A percentile compares a stretch with the other conserved stretches of the same genome.
Evolutionary conservation across 2,888 invertebrate genomes (phyloP).

Genomic region (Heliothis peltigera): DNA sequence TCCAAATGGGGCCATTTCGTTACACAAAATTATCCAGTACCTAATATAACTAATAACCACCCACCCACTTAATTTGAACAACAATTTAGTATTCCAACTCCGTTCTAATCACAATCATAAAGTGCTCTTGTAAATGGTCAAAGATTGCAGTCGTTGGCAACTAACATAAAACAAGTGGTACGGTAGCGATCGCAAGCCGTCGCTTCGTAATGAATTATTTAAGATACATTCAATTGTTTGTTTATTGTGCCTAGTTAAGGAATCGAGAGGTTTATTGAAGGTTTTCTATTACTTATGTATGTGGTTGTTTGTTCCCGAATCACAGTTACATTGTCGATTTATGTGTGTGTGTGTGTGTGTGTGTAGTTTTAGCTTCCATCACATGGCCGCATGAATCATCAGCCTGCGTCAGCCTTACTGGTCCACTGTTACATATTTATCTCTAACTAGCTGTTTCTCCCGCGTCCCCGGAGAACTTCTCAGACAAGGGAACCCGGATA

Average conservation of each 20-base stretch:
- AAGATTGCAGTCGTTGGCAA: constrained; percentile 43
- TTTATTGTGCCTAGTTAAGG: constrained; percentile 36
- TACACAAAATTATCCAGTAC: neutral
- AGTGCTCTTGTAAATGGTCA: constrained; percentile 45
- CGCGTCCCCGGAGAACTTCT: too few relatives aligned
- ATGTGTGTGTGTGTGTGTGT: too few relatives aligned
- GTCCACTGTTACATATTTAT: too few relatives aligned
- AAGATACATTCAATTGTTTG: constrained; percentile 39
- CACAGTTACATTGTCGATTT: too few relatives aligned
- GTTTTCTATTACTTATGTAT: constrained; percentile 1
- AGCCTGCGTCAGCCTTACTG: too few relatives aligned
- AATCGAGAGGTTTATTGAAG: constrained; percentile 24
- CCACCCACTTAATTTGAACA: neutral
- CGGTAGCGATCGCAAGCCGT: constrained; percentile 35
- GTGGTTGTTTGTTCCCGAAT: neutral
- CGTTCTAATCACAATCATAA: constrained; percentile 46
- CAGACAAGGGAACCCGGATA: too few relatives aligned
- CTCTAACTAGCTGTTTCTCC: too few relatives aligned
- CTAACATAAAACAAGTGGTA: constrained; percentile 34
- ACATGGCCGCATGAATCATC: too few relatives aligned
- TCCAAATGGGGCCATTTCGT: too few relatives aligned
- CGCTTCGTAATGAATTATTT: constrained; percentile 50
- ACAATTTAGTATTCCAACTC: constrained; percentile 16
- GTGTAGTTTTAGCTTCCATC: too few relatives aligned
- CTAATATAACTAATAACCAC: too few relatives aligned